Base-by-base conservation (phyloP, 2,113 vertebrate species). In the Tragelaphus buxtoni region DNA sequence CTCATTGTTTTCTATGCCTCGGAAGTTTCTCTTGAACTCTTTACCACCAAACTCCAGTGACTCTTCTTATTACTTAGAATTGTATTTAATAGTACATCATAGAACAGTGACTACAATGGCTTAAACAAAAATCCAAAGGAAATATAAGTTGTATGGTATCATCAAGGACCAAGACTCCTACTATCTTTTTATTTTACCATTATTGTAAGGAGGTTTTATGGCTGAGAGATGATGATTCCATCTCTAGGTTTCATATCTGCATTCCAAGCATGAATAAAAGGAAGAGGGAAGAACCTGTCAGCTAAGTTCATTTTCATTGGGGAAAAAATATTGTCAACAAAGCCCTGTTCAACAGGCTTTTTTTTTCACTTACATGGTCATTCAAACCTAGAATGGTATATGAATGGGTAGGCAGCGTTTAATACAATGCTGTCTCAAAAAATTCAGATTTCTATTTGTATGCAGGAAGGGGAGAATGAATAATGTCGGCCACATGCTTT, bases 261-360 rank as follows among this genome's bases (percentile, higher is more conserved):
- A 63, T 74, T 90, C 24, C 49, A 92, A 90, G 61, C 65, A 96
- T 63, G 49, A 96, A 87, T 45, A 86, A 80, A 93, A n/a, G 39
- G 35, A 65, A 92, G 12, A 51, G 9, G 45, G 39, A 90, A 63
- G 35, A 82, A 82, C 5, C 42, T 58, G 5, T 51, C 74, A 58
- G 74, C 51, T 89, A 53, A 49, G 45, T 63, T 94, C 42, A 13
- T 91, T 88, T 88, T 96, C 58, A 85, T 30, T 30, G 26, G 45
- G 7, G 28, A 72, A 76, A 82, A 79, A 63, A 49, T 72, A 58
- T 63, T 72, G 61, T 84, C 77, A 94, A 85, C 14, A 89, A 88
- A 88, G 45, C 58, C 42, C 9, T 26, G 39, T 65, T n/a, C 61
- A 77, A n/a, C n/a, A 60, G 39, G 28, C 5, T 58, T 56, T 55